Evolutionary conservation across 2,113 vertebrate species (phyloP).

Genomic region (Menura novaehollandiae): DNA sequence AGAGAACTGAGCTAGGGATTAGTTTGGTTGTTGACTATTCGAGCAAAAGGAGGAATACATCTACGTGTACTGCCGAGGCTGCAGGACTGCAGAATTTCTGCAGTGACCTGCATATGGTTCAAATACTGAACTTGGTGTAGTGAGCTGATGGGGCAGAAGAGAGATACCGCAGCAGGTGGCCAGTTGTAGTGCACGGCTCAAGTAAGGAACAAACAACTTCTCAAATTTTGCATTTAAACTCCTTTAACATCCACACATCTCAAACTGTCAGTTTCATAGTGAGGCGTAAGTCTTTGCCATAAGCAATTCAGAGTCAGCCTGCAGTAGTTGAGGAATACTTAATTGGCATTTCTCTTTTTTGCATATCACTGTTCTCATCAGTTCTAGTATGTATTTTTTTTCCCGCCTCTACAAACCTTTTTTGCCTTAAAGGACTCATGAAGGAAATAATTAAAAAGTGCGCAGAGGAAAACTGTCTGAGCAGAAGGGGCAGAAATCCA

Average conservation of each 20-base stretch:
- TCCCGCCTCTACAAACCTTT: background rate
- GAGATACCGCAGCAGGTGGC: background rate
- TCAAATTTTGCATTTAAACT: background rate
- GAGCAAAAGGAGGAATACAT: background rate
- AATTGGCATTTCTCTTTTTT: background rate
- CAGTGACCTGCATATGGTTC: background rate
- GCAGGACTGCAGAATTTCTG: background rate
- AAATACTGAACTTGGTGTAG: background rate
- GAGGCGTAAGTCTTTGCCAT: background rate
- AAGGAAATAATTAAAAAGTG: slow-evolving; percentile 36
- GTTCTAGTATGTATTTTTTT: background rate
- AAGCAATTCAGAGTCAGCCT: background rate
- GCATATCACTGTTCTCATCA: slow-evolving; percentile 37
- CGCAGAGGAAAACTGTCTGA: slow-evolving; percentile 10
- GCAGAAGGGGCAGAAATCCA: slow-evolving; percentile 14
- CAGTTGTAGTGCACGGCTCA: background rate
- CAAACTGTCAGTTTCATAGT: background rate
- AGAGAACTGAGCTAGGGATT: background rate
- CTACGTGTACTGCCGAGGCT: background rate
- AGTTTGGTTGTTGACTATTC: background rate
- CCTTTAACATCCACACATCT: background rate
- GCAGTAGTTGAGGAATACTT: background rate
- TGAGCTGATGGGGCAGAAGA: background rate
- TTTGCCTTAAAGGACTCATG: slow-evolving; percentile 2
- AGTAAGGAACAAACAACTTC: background rate